Base-by-base conservation (phyloP, 1,140 invertebrate species). In the Linepithema humile region DNA sequence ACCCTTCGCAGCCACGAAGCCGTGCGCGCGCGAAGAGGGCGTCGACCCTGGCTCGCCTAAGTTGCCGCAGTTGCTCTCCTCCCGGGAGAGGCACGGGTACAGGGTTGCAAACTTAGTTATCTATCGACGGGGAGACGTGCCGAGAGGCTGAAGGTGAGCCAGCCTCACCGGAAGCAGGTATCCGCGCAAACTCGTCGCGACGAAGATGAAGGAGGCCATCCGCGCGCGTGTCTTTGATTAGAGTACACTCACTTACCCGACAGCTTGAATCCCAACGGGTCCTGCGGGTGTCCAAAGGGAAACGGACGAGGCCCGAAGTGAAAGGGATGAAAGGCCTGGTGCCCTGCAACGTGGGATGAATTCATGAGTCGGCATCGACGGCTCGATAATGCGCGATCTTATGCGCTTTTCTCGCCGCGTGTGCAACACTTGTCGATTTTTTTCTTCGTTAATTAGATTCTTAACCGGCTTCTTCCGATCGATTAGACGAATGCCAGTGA, bases 301-400 rank as follows among this genome's bases (percentile, higher is more conserved):
- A 98, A 98, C 59, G 97, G 95, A 72, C 96, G 94, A 38, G 97
- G 97, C 77, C 97, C 97, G 93, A 98, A 98, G 89, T 97, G 97
- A 93, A 97, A 98, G 48, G 97, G 97, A 95, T 98, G 97, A 92
- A 98, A 98, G 55, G 96, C 96, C 91, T 97, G 97, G 91, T 98
- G 97, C 72, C 97, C 95, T 95, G 92, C 70, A 95, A 95, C 87
- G 85, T 91, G 88, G 90, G 83, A 87, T 77, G 90, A 85, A 89
- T 89, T 77, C 78, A 75, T 91, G 85, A 89, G 45, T 85, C 38
- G 32, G 32, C 3, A 26, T 40, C 23, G 32, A 17, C 15, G 38
- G 17, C 15, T 59, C 40, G 15, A 26, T 29, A 26, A 0, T 20
- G 5, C 26, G 15, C 38, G 62, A 69, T 15, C 29, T 43, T 1